Conservation (phyloP, 2,888 invertebrate genomes). For the Caenorhabditis japonica region DNA sequence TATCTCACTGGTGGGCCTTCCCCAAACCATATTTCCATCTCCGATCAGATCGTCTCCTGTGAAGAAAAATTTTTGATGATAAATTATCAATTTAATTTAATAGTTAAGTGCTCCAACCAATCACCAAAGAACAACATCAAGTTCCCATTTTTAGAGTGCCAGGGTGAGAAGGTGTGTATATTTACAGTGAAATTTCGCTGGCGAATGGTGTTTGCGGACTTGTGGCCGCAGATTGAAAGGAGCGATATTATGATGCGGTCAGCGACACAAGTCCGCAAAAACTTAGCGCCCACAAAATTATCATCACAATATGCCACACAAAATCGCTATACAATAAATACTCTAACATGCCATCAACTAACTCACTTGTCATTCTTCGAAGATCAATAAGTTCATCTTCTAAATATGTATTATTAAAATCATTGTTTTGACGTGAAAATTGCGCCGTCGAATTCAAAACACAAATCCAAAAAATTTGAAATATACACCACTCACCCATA, state of each 20-base stretch:
- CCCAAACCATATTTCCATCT: conserved; percentile 59
- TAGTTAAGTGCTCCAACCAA: neutral
- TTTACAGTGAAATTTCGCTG: neutral
- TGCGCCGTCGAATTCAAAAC: neutral
- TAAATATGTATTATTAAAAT: conserved; percentile 10
- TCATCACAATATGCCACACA: too few relatives aligned
- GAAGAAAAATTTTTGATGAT: conserved; percentile 11
- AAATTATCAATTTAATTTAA: neutral
- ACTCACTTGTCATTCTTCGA: conserved; percentile 45
- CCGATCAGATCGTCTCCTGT: conserved; percentile 61
- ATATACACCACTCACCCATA: conserved; percentile 48
- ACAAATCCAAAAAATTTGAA: neutral
- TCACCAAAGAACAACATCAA: neutral
- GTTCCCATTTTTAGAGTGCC: neutral
- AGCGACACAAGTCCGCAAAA: too few relatives aligned
- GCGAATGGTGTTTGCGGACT: too few relatives aligned
- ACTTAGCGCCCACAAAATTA: too few relatives aligned
- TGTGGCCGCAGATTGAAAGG: too few relatives aligned
- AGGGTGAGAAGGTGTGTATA: neutral
- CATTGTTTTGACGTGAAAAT: conserved; percentile 14
- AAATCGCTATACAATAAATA: too few relatives aligned
- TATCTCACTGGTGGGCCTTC: conserved; percentile 57
- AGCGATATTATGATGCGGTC: too few relatives aligned
- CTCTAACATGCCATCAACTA: conserved; percentile 12
- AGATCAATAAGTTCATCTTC: conserved; percentile 51